Base-by-base conservation (phyloP, 2,888 invertebrate species). In the Caradrina clavipalpis region DNA sequence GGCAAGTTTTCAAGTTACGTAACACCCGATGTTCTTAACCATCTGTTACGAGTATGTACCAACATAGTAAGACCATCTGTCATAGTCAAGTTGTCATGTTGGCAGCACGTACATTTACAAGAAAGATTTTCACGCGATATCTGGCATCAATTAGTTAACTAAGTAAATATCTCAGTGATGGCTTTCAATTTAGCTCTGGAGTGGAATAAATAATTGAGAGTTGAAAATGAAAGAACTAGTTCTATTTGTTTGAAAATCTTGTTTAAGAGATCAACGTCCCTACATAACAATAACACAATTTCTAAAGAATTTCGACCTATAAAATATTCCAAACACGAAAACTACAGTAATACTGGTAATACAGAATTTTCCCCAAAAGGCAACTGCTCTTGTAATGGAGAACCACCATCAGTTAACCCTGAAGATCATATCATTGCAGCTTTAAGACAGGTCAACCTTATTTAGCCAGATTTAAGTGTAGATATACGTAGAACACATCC, bases 1-100 rank as follows among this genome's bases (percentile, higher is more conserved):
- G 78, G 69, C 82, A 65, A 72, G 69, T 83, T 80, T 80, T 75
- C 42, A 54, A 58, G 63, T 82, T 83, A 80, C 83, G 81, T 69
- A 83, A 82, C 60, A 21, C 10, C 42, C 21, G 78, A 73, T 73
- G 63, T 77, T 73, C 76, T 68, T 55, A 67, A 73, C 68, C 80
- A 80, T 73, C 69, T 77, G 80, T 73, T 80, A 64, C 65, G 35
- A 71, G 49, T 45, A 65, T 71, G 69, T 65, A 75, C 71, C 63
- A 76, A 79, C 76, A 68, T 69, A 61, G 71, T 67, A 58, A 62
- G 67, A 72, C 78, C 75, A 81, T 80, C 75, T 82, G 68, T 82
- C 74, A 80, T 63, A 64, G 66, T 74, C 63, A 69, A 65, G 58
- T 69, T 75, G 75, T 59, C 65, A 79, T 66, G 76, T 79, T 82